Conservation (phyloP, 2,113 vertebrate genomes). For the Chrysemys picta region DNA sequence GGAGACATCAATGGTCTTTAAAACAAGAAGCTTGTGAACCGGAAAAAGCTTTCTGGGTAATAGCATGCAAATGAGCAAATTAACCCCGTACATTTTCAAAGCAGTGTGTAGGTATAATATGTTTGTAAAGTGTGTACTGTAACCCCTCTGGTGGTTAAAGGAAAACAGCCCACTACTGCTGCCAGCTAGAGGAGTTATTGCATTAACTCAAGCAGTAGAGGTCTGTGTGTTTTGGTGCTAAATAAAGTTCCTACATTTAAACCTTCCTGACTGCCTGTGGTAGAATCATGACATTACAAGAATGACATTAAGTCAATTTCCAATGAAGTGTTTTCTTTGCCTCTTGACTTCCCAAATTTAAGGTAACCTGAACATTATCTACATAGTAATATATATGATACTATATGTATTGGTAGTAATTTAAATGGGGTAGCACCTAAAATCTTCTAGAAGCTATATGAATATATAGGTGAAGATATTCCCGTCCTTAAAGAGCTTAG, state of each 20-base stretch:
- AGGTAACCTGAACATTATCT: neutral
- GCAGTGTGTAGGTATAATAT: neutral
- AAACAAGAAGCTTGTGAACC: neutral
- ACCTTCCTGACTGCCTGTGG: neutral
- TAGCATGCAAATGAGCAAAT: neutral
- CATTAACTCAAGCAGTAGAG: neutral
- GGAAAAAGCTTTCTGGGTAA: neutral
- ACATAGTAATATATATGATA: neutral
- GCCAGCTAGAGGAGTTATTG: neutral
- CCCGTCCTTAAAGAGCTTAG: neutral
- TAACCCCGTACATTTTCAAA: neutral
- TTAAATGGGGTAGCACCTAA: neutral
- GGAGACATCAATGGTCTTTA: neutral
- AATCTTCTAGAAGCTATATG: neutral
- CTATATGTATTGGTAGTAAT: neutral
- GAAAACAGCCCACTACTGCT: neutral
- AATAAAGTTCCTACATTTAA: neutral
- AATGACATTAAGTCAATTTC: neutral
- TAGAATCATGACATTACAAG: neutral
- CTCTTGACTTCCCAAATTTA: neutral
- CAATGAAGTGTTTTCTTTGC: neutral
- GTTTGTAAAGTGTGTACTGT: neutral
- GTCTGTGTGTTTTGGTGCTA: neutral
- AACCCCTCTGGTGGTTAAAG: neutral
- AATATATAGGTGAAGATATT: neutral